Evolutionary conservation across 2,113 vertebrate species (phyloP).

Genomic region (Otolemur garnettii): DNA sequence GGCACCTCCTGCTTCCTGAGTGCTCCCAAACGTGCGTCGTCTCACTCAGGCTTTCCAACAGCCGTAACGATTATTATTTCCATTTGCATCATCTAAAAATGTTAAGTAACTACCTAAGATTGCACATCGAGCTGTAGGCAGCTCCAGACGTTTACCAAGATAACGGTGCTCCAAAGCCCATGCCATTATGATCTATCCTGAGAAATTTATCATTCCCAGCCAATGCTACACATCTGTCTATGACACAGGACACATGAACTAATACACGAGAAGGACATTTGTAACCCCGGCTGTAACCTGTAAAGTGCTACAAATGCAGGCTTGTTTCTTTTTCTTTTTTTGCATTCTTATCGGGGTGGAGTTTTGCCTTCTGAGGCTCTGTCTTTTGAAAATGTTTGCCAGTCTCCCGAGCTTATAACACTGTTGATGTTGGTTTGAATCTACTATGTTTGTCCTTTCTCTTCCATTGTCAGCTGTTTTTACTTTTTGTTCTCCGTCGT

Average conservation of each 20-base stretch:
- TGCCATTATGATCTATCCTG: background rate
- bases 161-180: background rate
- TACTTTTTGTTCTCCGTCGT: background rate
- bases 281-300: background rate
- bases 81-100: background rate
- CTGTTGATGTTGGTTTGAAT: background rate
- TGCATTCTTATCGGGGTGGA: too few relatives aligned
- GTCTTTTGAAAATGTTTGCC: too few relatives aligned
- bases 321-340: too few relatives aligned
- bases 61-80: background rate
- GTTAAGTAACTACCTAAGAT: background rate
- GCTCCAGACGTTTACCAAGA: background rate
- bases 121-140: too few relatives aligned
- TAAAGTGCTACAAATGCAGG: background rate
- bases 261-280: fast-evolving
- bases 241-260: background rate
- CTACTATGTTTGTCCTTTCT: background rate
- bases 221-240: too few relatives aligned
- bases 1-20: background rate
- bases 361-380: background rate
- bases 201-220: too few relatives aligned
- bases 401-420: background rate
- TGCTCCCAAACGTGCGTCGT: too few relatives aligned
- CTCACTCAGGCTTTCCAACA: background rate
- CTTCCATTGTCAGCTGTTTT: background rate